A percentile compares a stretch with the other conserved stretches of the same genome.
Evolutionary conservation across 1,140 invertebrate genomes (phyloP).

Genomic region (Ooceraea biroi): DNA sequence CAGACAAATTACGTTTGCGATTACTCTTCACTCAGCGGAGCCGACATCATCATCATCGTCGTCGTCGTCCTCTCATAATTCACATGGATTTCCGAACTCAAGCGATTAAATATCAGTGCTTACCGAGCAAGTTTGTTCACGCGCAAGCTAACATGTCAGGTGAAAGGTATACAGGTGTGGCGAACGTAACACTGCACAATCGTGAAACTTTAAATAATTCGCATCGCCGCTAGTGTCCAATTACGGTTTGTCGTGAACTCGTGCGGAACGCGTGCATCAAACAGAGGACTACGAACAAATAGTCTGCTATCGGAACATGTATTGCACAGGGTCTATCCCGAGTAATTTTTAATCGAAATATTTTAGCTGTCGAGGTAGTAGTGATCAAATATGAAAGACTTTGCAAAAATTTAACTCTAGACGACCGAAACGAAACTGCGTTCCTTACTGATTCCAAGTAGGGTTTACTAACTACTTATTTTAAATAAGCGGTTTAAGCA

Average conservation of each 20-base stretch:
- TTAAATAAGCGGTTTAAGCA: no score
- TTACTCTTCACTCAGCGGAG: no score
- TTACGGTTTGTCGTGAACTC: constrained; percentile 18
- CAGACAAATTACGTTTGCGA: no score
- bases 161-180: constrained; percentile 71
- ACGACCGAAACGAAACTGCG: no score
- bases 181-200: constrained; percentile 64
- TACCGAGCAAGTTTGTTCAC: constrained; percentile 35
- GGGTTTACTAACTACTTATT: no score
- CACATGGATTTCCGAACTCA: background rate
- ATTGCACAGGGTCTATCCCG: background rate
- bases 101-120: constrained; percentile 15
- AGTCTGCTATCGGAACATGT: background rate
- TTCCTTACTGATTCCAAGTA: no score
- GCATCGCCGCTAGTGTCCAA: background rate
- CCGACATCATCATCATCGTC: no score
- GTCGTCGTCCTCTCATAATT: background rate
- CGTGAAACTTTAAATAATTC: constrained; percentile 54
- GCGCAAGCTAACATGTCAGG: constrained; percentile 48
- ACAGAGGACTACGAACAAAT: background rate
- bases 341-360: no score
- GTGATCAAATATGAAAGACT: no score
- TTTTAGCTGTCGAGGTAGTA: no score
- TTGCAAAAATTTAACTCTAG: no score
- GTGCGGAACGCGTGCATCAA: constrained; percentile 4